phyloP scores from a whole-genome alignment of 2,113 vertebrate species.

The Stomatorhinus ivindoensis region DNA sequence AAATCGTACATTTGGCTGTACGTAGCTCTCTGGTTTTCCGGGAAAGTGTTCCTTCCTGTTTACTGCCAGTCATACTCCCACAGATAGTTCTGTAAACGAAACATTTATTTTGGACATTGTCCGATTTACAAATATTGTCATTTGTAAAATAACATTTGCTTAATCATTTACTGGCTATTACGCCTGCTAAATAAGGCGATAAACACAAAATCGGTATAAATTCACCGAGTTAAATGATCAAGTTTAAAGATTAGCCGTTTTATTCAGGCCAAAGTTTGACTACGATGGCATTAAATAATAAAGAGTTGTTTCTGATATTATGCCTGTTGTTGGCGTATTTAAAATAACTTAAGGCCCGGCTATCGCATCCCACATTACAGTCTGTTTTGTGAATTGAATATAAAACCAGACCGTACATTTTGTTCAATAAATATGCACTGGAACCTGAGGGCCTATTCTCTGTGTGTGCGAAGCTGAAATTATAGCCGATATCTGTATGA shows the following conservation, averaged over 20 bases:
- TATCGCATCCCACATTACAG: background rate
- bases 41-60: slow-evolving; percentile 15
- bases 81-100: background rate
- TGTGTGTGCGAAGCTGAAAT: background rate
- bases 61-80: background rate
- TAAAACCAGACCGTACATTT: background rate
- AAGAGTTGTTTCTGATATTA: background rate
- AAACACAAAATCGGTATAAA: background rate
- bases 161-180: slow-evolving; percentile 12
- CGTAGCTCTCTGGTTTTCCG: background rate
- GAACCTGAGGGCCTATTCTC: background rate
- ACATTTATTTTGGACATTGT: slow-evolving; percentile 12
- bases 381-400: background rate
- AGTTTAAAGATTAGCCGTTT: background rate
- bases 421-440: background rate
- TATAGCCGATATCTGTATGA: background rate
- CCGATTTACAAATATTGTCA: slow-evolving; percentile 17
- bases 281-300: background rate
- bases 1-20: background rate
- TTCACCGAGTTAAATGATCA: background rate
- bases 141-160: slow-evolving; percentile 12
- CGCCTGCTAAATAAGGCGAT: background rate
- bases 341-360: background rate
- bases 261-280: background rate
- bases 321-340: background rate